Percentiles rank a stretch among this genome's conserved stretches.
phyloP scores from a whole-genome alignment of 2,113 vertebrate species.

The Passer montanus region DNA sequence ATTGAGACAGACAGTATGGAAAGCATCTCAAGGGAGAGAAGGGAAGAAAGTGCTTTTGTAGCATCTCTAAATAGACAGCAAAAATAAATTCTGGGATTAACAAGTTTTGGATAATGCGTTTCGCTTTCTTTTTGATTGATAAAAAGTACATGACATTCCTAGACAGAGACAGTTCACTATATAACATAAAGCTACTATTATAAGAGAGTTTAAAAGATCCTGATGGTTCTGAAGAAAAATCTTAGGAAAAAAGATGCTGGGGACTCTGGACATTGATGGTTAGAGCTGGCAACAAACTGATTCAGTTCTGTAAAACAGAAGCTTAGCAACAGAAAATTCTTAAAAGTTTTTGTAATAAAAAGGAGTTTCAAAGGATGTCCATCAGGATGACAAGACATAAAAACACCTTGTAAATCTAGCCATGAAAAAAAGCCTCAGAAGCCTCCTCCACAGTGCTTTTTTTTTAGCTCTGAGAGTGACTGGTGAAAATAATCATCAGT shows the following conservation, averaged over 20 bases:
- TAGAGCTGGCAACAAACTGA: background rate
- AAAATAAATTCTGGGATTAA: background rate
- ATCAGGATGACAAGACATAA: background rate
- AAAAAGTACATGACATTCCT: background rate
- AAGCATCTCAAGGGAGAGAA: background rate
- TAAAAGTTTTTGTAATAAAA: background rate
- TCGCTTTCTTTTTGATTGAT: background rate
- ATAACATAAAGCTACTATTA: background rate
- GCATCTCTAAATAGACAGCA: background rate
- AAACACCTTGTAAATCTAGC: background rate
- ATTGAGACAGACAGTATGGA: background rate
- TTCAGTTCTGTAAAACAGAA: background rate
- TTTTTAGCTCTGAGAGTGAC: background rate
- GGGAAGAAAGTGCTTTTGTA: background rate
- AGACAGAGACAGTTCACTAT: background rate
- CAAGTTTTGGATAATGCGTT: background rate
- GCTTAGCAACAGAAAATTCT: background rate
- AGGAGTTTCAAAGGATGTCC: background rate
- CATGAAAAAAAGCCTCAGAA: background rate
- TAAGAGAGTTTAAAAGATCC: background rate
- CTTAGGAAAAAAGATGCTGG: background rate
- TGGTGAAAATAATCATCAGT: constrained; percentile 1
- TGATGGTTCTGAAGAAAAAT: background rate
- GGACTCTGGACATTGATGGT: background rate
- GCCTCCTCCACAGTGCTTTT: background rate